phyloP scores from a whole-genome alignment of 1,140 invertebrate species.

The Pseudobourletiella spinata region DNA sequence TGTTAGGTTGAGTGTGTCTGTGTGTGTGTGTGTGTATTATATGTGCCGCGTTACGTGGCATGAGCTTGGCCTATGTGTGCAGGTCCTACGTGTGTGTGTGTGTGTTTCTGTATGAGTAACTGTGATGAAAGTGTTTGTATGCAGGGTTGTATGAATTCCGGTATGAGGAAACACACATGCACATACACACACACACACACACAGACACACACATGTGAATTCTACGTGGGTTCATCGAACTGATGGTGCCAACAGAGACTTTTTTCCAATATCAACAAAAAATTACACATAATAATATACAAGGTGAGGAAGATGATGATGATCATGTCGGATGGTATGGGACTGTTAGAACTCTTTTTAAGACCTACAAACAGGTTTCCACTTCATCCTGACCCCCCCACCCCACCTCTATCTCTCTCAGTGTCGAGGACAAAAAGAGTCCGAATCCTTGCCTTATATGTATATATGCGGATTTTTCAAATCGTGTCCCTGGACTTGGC shows the following conservation, averaged over 20 bases:
- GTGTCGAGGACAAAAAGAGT: slow-evolving; percentile 18
- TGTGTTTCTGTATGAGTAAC: background rate
- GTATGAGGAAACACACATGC: too few species aligned
- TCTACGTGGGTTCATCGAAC: slow-evolving; percentile 25
- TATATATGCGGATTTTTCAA: too few species aligned
- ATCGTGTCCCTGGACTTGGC: background rate
- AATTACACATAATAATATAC: slow-evolving; percentile 21
- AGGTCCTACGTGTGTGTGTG: background rate
- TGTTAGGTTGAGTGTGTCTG: too few species aligned
- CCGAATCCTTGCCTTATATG: slow-evolving; percentile 22
- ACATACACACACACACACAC: too few species aligned
- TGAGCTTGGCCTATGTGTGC: background rate
- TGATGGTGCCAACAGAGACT: slow-evolving; percentile 26
- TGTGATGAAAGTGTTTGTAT: background rate
- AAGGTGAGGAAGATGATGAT: background rate
- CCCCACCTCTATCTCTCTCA: too few species aligned
- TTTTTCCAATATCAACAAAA: slow-evolving; percentile 33
- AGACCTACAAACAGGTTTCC: slow-evolving; percentile 27
- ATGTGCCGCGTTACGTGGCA: too few species aligned
- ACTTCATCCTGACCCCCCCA: background rate
- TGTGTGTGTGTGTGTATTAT: too few species aligned
- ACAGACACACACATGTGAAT: background rate
- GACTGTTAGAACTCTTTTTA: slow-evolving; percentile 24
- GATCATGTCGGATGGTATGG: slow-evolving; percentile 3
- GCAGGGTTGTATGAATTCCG: too few species aligned